These are phyloP conservation scores for Heterocephalus glaber DNA, from an alignment of 2,113 vertebrate species.

Conservation along the genomic window DNA sequence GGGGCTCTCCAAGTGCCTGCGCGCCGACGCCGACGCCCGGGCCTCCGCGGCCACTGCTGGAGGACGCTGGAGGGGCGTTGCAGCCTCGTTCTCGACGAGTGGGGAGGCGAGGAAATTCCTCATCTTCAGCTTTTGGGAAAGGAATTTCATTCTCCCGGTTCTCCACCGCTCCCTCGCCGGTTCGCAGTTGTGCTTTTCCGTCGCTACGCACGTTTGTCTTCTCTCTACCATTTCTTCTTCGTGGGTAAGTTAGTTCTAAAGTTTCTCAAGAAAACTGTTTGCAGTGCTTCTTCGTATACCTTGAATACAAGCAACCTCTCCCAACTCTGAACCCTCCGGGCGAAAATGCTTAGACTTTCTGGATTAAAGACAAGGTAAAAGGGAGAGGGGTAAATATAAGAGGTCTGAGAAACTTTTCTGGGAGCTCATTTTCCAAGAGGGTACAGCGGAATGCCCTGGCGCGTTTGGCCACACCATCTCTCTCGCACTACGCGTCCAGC, in stretches of 20 bases:
- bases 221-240: background rate
- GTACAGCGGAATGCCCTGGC: background rate
- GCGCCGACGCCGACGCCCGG: constrained; percentile 13
- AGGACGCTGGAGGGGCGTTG: background rate
- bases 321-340: background rate
- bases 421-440: background rate
- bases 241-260: constrained; percentile 65
- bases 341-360: background rate
- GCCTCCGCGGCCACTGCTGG: background rate
- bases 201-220: background rate
- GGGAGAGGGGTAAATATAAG: background rate
- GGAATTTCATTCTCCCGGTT: background rate
- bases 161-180: background rate
- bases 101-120: background rate
- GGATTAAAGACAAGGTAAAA: constrained; percentile 28
- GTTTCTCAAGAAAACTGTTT: constrained; percentile 45
- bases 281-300: background rate
- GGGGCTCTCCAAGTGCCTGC: background rate
- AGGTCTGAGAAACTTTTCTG: constrained; percentile 51
- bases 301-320: background rate
- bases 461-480: background rate
- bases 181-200: background rate
- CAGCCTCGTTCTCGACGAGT: background rate
- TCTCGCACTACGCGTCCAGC: background rate
- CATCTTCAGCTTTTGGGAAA: background rate